Evolutionary conservation across 2,113 vertebrate genomes (phyloP).

Genomic region (Elgaria multicarinata): DNA sequence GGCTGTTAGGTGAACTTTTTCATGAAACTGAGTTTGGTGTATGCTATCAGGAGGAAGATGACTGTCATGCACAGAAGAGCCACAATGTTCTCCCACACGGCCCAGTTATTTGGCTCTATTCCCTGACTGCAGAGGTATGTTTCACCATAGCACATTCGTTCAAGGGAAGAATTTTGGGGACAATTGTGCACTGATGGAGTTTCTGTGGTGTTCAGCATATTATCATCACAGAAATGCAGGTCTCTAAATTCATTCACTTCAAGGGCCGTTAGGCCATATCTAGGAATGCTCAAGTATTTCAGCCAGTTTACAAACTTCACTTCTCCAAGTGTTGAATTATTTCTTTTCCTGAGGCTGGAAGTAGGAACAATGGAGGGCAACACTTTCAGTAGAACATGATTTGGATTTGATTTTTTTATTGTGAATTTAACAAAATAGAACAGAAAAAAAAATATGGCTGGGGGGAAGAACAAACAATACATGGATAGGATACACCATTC

Average conservation of each 20-base stretch:
- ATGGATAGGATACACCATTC: too few relatives aligned
- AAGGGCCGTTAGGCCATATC: too few relatives aligned
- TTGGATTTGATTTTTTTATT: too few relatives aligned
- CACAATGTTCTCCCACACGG: constrained; percentile 75
- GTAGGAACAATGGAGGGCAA: background rate
- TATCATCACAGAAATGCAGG: constrained; percentile 67
- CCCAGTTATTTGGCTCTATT: constrained; percentile 57
- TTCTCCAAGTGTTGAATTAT: background rate
- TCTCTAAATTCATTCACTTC: constrained; percentile 72
- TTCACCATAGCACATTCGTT: constrained; percentile 68
- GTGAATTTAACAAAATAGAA: too few relatives aligned
- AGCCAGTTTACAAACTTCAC: background rate
- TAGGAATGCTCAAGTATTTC: too few relatives aligned
- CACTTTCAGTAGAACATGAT: too few relatives aligned
- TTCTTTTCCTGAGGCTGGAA: background rate
- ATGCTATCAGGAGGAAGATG: constrained; percentile 72
- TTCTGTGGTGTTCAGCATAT: constrained; percentile 25
- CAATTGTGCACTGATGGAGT: constrained; percentile 30
- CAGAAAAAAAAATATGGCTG: too few relatives aligned
- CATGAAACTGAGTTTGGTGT: constrained; percentile 72
- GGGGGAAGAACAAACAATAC: too few relatives aligned
- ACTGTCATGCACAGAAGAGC: constrained; percentile 72
- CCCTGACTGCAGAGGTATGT: constrained; percentile 71
- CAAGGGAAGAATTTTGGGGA: constrained; percentile 3
- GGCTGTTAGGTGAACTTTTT: constrained; percentile 70